A percentile compares a stretch with the other conserved stretches of the same genome.
Conservation (phyloP, 2,797 vertebrate species). For the Lepilemur septentrionalis region DNA sequence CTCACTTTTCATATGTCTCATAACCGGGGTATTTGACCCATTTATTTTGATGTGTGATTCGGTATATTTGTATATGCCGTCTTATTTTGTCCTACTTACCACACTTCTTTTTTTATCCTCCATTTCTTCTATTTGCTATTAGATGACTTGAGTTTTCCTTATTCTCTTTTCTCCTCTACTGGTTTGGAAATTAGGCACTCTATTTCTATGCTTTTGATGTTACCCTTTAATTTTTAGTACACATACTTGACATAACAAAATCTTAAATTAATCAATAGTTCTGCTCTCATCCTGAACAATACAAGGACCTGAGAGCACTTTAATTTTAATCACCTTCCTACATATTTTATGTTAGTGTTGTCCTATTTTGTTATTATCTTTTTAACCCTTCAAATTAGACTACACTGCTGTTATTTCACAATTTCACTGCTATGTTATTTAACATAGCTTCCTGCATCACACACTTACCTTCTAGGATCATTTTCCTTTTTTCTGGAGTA, state of each 20-base stretch:
- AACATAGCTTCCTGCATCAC: neutral
- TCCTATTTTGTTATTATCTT: neutral
- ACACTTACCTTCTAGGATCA: neutral
- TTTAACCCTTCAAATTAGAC: conserved; percentile 4
- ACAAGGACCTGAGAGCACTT: neutral
- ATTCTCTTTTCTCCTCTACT: neutral
- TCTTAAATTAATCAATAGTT: neutral
- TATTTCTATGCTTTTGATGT: neutral
- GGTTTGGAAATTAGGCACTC: neutral
- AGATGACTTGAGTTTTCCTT: neutral
- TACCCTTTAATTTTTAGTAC: neutral
- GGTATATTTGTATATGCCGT: neutral
- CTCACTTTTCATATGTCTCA: neutral
- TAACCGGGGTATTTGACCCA: neutral
- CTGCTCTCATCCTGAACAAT: neutral
- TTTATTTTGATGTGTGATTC: neutral
- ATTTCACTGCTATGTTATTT: neutral
- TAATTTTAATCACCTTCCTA: neutral
- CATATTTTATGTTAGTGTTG: neutral
- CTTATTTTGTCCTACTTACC: neutral
- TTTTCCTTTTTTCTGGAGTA: conserved; percentile 12
- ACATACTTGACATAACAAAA: neutral
- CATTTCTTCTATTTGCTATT: neutral
- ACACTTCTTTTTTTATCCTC: neutral
- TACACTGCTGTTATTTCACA: neutral